Evolutionary conservation across 1,140 invertebrate genomes (phyloP), one percentile per base, ranked within the genome.

Genomic region (Colletes latitarsis): DNA sequence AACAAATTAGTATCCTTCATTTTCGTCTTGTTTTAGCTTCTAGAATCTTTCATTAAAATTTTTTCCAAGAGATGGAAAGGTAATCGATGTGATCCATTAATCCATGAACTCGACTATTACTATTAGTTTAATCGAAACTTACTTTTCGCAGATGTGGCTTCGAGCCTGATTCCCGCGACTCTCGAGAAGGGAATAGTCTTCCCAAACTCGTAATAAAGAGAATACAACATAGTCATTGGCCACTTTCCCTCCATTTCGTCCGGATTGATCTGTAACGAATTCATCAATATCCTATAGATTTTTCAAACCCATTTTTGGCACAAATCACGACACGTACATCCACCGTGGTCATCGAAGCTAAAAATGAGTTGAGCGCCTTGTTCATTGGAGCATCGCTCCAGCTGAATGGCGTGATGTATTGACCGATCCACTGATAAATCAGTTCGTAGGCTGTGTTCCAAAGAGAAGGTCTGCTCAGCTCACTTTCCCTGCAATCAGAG

Each of bases 371-470:
- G 1, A 97, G 89, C 1, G 96, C 96, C 83, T 96, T 96, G 82
- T 96, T 96, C 4, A 96, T 91, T 82, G 95, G 94, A 2, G 95
- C 95, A 80, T 96, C 96, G 53, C 93, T 95, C 95, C 96, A 96
- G 94, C 95, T 96, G 49, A 94, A 94, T 0, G 96, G 96, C 0
- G 96, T 96, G 6, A 95, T 94, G 62, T 96, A 94, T 55, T 95
- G 95, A 0, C 96, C 96, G 19, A 97, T 92, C 96, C 96, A 97
- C 86, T 96, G 96, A 89, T 96, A 96, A 6, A 95, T 94, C 19
- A 96, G 77, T 88, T 96, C 96, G 83, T 96, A 95, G 0, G 95
- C 93, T 19, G 96, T 90, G 67, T 95, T 94, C 88, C 95, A 95
- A 68, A 95, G 94, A 0, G 94, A 93, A 21, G 94, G 92, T 75